Evolutionary conservation across 2,113 vertebrate species (phyloP).

Genomic region (Callaeas wilsoni): DNA sequence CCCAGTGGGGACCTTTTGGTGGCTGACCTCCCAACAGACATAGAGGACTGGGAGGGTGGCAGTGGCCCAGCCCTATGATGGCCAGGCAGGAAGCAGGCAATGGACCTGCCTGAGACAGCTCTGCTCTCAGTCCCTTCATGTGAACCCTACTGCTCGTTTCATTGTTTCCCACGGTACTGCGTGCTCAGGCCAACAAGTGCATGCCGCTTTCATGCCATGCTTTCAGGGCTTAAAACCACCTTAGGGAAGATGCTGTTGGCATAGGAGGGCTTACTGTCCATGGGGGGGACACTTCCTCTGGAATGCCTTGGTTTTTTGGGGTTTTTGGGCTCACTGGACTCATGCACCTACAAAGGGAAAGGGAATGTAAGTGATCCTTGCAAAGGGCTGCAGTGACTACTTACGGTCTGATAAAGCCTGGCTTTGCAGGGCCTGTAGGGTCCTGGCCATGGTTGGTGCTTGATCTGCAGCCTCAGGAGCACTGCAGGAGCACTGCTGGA

Average conservation of each 20-base stretch:
- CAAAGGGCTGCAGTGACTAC: background rate
- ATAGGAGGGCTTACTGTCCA: background rate
- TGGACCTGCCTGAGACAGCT: background rate
- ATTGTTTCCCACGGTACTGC: background rate
- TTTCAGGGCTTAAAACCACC: background rate
- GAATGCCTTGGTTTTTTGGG: background rate
- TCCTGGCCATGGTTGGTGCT: background rate
- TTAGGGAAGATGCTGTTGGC: background rate
- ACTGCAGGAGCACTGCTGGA: background rate
- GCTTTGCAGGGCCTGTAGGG: rapidly evolving
- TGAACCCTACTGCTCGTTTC: background rate
- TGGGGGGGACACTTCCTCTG: background rate
- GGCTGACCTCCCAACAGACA: background rate
- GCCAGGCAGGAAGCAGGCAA: background rate
- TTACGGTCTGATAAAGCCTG: background rate
- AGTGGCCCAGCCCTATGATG: background rate
- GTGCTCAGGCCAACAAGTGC: background rate
- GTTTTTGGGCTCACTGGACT: background rate
- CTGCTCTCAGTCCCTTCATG: background rate
- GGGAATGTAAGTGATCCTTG: background rate
- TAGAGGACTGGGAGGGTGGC: rapidly evolving
- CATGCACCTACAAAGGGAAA: background rate
- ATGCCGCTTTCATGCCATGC: background rate
- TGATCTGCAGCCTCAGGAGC: background rate
- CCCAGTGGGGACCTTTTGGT: background rate